A percentile compares a stretch with the other conserved stretches of the same genome.
Evolutionary conservation across 2,888 invertebrate species (phyloP).

Genomic region (Rhagonycha fulva): DNA sequence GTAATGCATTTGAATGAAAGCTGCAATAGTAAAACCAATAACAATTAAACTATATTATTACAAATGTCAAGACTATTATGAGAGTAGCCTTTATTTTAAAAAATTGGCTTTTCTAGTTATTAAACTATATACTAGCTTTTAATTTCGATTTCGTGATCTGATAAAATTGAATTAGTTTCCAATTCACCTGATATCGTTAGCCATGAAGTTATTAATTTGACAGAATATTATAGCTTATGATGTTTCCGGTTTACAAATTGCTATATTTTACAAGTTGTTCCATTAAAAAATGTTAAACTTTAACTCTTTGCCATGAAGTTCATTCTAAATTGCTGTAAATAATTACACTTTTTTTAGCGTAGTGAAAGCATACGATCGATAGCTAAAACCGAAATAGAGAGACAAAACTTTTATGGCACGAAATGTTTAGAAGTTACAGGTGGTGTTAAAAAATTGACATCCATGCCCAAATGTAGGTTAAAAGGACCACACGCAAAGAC

Average conservation of each 20-base stretch:
- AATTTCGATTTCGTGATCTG: slow-evolving; percentile 14
- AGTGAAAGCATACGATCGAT: not conserved
- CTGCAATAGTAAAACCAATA: not conserved
- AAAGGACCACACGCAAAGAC: slow-evolving; percentile 22
- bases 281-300: not conserved
- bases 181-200: slow-evolving; percentile 14
- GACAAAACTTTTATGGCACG: not conserved
- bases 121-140: slow-evolving; percentile 12
- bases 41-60: not conserved
- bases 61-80: not conserved
- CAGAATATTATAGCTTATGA: slow-evolving; percentile 9
- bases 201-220: slow-evolving; percentile 17
- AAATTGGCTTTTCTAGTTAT: slow-evolving; percentile 15
- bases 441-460: not conserved
- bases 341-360: not conserved
- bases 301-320: not conserved
- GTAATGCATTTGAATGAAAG: not conserved
- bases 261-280: slow-evolving; percentile 1
- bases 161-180: slow-evolving; percentile 17
- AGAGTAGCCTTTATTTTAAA: not conserved
- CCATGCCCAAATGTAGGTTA: not conserved
- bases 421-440: slow-evolving; percentile 8
- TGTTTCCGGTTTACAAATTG: slow-evolving; percentile 17
- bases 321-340: not conserved
- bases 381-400: not conserved